Evolutionary conservation across 1,140 invertebrate genomes (phyloP).

Genomic region (Periplaneta americana): DNA sequence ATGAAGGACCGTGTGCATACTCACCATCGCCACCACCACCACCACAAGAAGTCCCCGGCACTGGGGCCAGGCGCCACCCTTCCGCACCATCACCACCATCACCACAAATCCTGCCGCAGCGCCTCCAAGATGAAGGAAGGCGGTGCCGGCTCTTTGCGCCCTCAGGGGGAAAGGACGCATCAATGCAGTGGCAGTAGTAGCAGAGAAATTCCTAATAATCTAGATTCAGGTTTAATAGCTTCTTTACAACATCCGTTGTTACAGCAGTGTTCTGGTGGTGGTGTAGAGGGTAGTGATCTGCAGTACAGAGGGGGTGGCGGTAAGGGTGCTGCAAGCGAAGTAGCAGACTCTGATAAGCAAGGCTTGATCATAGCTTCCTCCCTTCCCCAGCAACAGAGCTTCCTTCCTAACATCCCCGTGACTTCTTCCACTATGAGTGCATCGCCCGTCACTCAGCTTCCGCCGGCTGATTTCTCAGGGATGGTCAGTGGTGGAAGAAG

Average conservation of each 20-base stretch:
- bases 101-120: not conserved
- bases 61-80: not conserved
- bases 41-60: slow-evolving; percentile 36
- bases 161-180: not conserved
- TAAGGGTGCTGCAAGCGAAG: not conserved
- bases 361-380: not conserved
- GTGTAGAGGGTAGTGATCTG: not conserved
- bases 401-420: slow-evolving; percentile 14
- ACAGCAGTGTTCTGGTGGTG: not conserved
- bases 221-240: slow-evolving; percentile 41
- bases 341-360: not conserved
- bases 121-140: not conserved
- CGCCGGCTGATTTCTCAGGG: not conserved
- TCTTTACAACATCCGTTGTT: not conserved
- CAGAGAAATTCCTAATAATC: slow-evolving; percentile 39
- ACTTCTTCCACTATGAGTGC: slow-evolving; percentile 1
- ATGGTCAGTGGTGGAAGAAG: not conserved
- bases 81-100: not conserved
- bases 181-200: too few relatives aligned
- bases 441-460: not conserved
- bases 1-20: not conserved
- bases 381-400: slow-evolving; percentile 2
- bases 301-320: not conserved
- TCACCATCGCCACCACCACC: slow-evolving; percentile 34
- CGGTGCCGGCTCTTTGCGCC: not conserved